Conservation (phyloP, 2,888 invertebrate species). For the Schizotus pectinicornis region DNA sequence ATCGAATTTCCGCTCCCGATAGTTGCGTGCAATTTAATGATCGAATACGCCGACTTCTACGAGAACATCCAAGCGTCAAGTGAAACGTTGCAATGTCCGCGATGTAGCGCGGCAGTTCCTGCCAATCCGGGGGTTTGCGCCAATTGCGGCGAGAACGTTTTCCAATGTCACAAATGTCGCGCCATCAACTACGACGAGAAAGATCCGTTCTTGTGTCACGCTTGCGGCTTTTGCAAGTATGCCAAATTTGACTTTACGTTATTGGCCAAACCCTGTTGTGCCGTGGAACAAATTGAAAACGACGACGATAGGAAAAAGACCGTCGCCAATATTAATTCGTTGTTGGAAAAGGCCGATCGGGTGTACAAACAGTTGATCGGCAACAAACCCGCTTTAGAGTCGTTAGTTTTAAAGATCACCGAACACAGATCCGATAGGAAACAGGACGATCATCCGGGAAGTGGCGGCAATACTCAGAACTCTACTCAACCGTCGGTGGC, state of each 20-base stretch:
- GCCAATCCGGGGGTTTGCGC: conserved; percentile 97
- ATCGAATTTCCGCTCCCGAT: conserved; percentile 97
- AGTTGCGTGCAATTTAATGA: conserved; percentile 97
- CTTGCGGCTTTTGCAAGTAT: conserved; percentile 99
- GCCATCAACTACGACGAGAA: conserved; percentile 99
- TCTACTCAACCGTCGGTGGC: conserved; percentile 37
- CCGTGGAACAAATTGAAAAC: conserved; percentile 96
- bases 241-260: conserved; percentile 97
- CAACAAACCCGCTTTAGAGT: conserved; percentile 89
- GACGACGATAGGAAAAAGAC: conserved; percentile 97
- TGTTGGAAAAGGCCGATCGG: conserved; percentile 93
- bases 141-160: conserved; percentile 98
- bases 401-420: conserved; percentile 83
- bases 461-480: conserved; percentile 37
- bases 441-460: conserved; percentile 54
- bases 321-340: conserved; percentile 85
- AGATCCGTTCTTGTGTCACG: conserved; percentile 98
- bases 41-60: conserved; percentile 97
- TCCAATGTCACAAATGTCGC: conserved; percentile 98
- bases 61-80: conserved; percentile 93
- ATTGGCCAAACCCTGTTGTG: conserved; percentile 90
- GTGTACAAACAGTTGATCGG: conserved; percentile 90
- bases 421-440: conserved; percentile 82
- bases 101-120: conserved; percentile 95
- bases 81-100: conserved; percentile 93